phyloP scores from a whole-genome alignment of 2,113 vertebrate genomes.

The Cisticola juncidis region DNA sequence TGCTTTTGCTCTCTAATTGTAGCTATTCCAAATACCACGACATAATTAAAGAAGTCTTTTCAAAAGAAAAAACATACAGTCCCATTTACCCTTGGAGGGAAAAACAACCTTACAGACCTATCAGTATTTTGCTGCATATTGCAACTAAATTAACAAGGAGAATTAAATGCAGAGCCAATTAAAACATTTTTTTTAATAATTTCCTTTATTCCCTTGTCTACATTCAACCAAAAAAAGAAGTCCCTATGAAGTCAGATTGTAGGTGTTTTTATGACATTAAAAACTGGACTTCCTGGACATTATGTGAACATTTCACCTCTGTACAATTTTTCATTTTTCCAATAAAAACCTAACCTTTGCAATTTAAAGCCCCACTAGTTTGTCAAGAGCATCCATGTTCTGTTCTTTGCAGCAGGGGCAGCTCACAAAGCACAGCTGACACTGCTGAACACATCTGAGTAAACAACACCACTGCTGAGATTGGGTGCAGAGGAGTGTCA shows the following conservation, averaged over 20 bases:
- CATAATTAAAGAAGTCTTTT: slow-evolving; percentile 56
- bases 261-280: slow-evolving; percentile 45
- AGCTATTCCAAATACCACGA: slow-evolving; percentile 60
- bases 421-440: not conserved
- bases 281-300: not conserved
- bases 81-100: slow-evolving; percentile 33
- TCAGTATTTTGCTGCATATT: slow-evolving; percentile 17
- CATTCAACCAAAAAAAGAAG: not conserved
- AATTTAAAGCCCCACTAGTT: not conserved
- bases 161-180: slow-evolving; percentile 49
- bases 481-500: not conserved
- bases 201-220: slow-evolving; percentile 17
- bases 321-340: slow-evolving; percentile 8
- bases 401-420: not conserved
- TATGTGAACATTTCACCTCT: slow-evolving; percentile 9
- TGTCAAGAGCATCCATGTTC: not conserved
- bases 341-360: not conserved
- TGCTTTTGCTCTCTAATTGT: slow-evolving; percentile 63
- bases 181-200: not conserved
- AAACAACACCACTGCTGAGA: not conserved
- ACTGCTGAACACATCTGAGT: not conserved
- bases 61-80: slow-evolving; percentile 40
- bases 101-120: slow-evolving; percentile 40
- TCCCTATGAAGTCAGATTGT: not conserved
- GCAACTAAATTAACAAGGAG: slow-evolving; percentile 17